Evolutionary conservation across 64 coral and sea anemone species (phyloP).

Genomic region (Orbicella faveolata): DNA sequence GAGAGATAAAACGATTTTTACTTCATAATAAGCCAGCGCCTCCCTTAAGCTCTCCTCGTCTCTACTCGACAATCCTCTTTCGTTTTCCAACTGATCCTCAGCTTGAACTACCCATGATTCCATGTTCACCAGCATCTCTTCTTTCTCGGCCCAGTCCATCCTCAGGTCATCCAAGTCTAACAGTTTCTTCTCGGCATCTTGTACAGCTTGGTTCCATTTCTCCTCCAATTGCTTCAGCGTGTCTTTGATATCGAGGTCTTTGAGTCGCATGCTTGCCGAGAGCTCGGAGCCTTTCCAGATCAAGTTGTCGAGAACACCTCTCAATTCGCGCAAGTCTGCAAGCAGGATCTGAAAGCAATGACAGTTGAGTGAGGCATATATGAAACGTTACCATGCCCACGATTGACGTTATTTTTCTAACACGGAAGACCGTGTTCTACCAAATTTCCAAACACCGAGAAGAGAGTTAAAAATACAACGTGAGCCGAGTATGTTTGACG

Average conservation of each 20-base stretch:
- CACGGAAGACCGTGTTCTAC: no score
- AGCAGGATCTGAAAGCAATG: conserved; percentile 60
- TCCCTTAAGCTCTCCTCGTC: conserved; percentile 78
- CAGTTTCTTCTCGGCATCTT: conserved; percentile 69
- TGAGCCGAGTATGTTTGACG: no score
- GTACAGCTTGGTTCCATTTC: conserved; percentile 76
- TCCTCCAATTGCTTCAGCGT: conserved; percentile 84
- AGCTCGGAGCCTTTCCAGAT: conserved; percentile 96
- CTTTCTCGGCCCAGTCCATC: conserved; percentile 87
- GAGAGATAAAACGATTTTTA: neutral
- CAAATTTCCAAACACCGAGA: no score
- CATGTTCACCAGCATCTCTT: conserved; percentile 69
- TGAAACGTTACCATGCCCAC: no score
- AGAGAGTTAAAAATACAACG: no score
- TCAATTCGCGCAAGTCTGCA: conserved; percentile 66
- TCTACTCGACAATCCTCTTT: conserved; percentile 58
- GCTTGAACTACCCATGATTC: conserved; percentile 76
- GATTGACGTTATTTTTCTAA: no score
- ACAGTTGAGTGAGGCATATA: no score
- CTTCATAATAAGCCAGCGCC: conserved; percentile 76
- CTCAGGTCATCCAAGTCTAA: conserved; percentile 67
- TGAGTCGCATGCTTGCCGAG: conserved; percentile 73
- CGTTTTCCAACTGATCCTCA: conserved; percentile 68
- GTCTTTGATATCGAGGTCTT: conserved; percentile 87
- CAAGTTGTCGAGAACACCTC: conserved; percentile 79